A percentile compares a stretch with the other conserved stretches of the same genome.
phyloP scores from a whole-genome alignment of 2,113 vertebrate species.

The Notechis scutatus region DNA sequence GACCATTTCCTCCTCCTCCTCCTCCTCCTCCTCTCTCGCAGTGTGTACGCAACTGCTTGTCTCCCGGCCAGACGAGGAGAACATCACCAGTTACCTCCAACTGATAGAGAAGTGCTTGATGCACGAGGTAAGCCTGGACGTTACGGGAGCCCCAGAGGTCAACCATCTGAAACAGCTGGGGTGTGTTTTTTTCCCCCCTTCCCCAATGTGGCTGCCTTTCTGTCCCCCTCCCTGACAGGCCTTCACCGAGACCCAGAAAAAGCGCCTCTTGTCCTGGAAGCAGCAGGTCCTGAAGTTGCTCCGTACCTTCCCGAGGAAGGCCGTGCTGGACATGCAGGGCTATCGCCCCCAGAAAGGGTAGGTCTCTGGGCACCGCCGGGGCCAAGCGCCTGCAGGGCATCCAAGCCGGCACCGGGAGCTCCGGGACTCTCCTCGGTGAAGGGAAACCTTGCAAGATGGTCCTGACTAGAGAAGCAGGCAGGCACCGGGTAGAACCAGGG shows the following conservation, averaged over 20 bases:
- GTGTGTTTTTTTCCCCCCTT: background rate
- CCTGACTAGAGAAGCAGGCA: background rate
- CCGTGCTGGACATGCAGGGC: conserved; percentile 84
- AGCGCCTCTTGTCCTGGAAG: conserved; percentile 90
- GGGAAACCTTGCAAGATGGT: background rate
- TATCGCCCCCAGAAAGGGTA: conserved; percentile 92
- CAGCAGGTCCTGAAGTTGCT: conserved; percentile 93
- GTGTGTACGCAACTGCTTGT: conserved; percentile 92
- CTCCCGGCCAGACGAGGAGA: conserved; percentile 91
- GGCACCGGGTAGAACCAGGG: background rate
- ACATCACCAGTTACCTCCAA: conserved; percentile 93
- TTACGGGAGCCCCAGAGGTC: accelerated
- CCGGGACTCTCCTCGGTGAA: background rate
- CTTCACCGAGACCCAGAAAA: conserved; percentile 93
- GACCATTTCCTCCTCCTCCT: background rate
- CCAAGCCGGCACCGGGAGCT: too few species aligned
- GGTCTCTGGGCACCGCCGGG: conserved; percentile 4
- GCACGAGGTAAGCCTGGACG: conserved; percentile 76
- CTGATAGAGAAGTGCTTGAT: conserved; percentile 91
- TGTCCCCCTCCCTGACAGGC: conserved; percentile 65
- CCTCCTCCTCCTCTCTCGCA: conserved; percentile 48
- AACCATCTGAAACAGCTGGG: accelerated
- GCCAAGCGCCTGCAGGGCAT: background rate
- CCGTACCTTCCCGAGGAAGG: conserved; percentile 88
- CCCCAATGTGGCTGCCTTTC: background rate